A percentile compares a stretch with the other conserved stretches of the same genome.
Evolutionary conservation across 2,113 vertebrate genomes (phyloP).

Genomic region (Scalopus aquaticus): DNA sequence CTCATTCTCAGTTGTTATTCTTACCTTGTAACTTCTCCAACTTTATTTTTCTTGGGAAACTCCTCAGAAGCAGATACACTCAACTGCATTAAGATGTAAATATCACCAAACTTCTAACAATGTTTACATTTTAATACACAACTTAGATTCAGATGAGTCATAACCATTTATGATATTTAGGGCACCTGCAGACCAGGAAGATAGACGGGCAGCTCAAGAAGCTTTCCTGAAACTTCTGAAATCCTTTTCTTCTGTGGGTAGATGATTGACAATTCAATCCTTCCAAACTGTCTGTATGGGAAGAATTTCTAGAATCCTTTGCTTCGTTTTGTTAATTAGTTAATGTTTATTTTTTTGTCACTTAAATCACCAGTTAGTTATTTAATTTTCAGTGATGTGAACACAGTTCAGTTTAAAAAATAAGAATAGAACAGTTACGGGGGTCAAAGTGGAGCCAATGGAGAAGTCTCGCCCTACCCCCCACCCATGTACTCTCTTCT

Average conservation of each 20-base stretch:
- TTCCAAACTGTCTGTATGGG: neutral
- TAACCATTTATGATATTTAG: neutral
- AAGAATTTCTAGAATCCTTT: slow-evolving; percentile 15
- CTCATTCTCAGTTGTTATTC: neutral
- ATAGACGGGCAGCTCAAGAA: neutral
- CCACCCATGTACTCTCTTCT: neutral
- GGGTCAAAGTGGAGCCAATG: neutral
- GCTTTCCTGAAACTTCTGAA: neutral
- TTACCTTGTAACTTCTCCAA: neutral
- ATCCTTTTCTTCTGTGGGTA: neutral
- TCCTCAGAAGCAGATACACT: neutral
- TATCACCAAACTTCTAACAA: neutral
- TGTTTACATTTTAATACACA: slow-evolving; percentile 8
- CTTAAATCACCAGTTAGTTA: neutral
- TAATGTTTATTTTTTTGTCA: neutral
- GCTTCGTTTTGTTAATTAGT: neutral
- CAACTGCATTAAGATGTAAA: neutral
- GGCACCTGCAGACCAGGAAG: neutral
- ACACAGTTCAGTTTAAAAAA: slow-evolving; percentile 12
- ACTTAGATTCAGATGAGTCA: neutral
- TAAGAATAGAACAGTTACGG: neutral
- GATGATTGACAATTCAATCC: neutral
- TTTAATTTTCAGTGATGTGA: neutral
- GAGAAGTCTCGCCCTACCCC: neutral
- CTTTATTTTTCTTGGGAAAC: neutral